These are phyloP conservation scores for Acanthacorydalis orientalis DNA, from an alignment of 2,888 invertebrate species.

Conservation along the genomic window DNA sequence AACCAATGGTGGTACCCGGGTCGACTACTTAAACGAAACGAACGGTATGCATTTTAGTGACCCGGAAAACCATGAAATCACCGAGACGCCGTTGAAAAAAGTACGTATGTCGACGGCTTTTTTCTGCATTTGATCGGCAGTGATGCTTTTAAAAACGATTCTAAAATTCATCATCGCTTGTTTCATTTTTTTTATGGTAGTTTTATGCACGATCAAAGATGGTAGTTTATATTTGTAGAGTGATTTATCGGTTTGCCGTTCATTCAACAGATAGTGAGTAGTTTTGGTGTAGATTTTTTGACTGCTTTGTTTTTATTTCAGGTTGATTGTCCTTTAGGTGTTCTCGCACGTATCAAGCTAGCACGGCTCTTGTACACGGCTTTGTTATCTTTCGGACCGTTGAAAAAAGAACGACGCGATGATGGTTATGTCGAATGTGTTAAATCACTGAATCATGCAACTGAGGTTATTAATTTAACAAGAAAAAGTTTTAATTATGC, in stretches of 20 bases:
- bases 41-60: too few relatives aligned
- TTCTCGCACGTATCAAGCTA: conserved; percentile 71
- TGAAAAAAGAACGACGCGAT: not conserved
- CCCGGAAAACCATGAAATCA: too few relatives aligned
- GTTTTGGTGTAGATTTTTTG: too few relatives aligned
- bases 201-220: too few relatives aligned
- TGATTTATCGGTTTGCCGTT: too few relatives aligned
- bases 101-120: not conserved
- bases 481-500: conserved; percentile 24
- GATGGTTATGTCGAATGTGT: conserved; percentile 59
- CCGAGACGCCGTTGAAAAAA: not conserved
- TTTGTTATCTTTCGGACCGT: conserved; percentile 1
- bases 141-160: not conserved
- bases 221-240: too few relatives aligned
- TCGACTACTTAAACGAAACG: too few relatives aligned
- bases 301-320: conserved; percentile 13
- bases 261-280: too few relatives aligned
- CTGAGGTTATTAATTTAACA: conserved; percentile 68
- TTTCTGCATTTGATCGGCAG: not conserved
- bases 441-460: conserved; percentile 60
- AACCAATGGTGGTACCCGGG: too few relatives aligned
- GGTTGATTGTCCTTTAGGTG: conserved; percentile 42
- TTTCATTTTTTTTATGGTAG: conserved; percentile 3
- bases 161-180: not conserved
- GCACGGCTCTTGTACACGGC: conserved; percentile 74